phyloP scores from a whole-genome alignment of 2,113 vertebrate species.

The Stictonetta naevosa region DNA sequence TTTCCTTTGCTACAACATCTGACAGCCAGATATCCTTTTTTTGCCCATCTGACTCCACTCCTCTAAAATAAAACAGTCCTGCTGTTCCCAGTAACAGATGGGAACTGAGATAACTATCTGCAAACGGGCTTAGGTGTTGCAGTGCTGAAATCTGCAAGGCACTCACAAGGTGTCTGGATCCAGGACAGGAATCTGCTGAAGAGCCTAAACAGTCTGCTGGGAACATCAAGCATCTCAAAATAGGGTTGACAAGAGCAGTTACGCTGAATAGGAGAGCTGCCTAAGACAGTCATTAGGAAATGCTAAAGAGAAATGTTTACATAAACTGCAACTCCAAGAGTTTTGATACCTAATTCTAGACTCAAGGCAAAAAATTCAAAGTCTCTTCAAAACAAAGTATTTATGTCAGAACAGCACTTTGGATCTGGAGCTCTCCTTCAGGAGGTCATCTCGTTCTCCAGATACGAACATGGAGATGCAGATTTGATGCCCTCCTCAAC shows the following conservation, averaged over 20 bases:
- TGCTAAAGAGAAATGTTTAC: neutral
- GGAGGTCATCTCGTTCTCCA: neutral
- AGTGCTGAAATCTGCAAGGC: neutral
- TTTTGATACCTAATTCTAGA: neutral
- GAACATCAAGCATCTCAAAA: neutral
- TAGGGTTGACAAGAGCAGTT: neutral
- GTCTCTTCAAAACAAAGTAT: neutral
- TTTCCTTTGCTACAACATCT: neutral
- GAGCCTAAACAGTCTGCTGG: neutral
- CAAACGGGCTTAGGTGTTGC: neutral
- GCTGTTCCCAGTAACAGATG: neutral
- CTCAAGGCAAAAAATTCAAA: neutral
- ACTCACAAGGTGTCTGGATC: neutral
- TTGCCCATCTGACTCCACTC: neutral
- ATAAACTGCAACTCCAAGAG: neutral
- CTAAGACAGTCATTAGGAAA: neutral
- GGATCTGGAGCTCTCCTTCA: neutral
- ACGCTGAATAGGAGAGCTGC: neutral
- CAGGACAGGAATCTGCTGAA: neutral
- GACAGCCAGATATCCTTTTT: neutral
- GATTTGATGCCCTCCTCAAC: neutral
- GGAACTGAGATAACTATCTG: neutral
- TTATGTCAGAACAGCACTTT: neutral
- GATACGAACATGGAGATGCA: neutral
- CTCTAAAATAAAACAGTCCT: neutral